phyloP scores from a whole-genome alignment of 2,888 invertebrate genomes.

The Rhodophaea formosa region DNA sequence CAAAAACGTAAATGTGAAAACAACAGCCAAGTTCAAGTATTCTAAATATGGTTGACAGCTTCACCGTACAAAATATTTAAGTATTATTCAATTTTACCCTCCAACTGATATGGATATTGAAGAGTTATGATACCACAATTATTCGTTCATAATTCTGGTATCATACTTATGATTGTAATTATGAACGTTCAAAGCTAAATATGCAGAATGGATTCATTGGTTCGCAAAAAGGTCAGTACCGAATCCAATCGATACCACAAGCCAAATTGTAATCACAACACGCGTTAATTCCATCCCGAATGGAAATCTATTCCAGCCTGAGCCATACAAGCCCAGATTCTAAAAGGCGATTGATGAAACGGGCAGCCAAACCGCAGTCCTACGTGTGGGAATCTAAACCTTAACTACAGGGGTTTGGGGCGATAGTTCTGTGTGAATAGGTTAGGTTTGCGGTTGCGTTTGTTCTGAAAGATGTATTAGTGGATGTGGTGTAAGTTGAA shows the following conservation, averaged over 20 bases:
- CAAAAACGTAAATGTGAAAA: too few species aligned
- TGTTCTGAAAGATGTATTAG: slow-evolving; percentile 16
- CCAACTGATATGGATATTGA: too few species aligned
- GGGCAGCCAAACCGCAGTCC: slow-evolving; percentile 8
- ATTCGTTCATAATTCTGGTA: too few species aligned
- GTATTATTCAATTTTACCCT: too few species aligned
- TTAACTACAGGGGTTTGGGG: background rate
- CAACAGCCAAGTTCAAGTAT: too few species aligned
- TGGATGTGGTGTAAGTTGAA: background rate
- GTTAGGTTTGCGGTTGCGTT: slow-evolving; percentile 12
- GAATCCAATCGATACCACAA: slow-evolving; percentile 6
- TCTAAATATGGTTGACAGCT: too few species aligned
- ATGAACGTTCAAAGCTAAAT: too few species aligned
- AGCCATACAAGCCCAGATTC: slow-evolving; percentile 13
- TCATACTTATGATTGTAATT: too few species aligned
- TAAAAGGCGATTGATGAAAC: slow-evolving; percentile 16
- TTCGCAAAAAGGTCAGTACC: background rate
- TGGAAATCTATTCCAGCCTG: slow-evolving; percentile 8
- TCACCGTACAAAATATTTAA: too few species aligned
- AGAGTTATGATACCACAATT: too few species aligned
- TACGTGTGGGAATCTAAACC: background rate
- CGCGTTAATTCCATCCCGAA: slow-evolving; percentile 10
- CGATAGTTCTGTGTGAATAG: slow-evolving; percentile 3
- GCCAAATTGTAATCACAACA: slow-evolving; percentile 12
- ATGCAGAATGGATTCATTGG: background rate